Evolutionary conservation across 2,113 vertebrate genomes (phyloP), one percentile per base, ranked within the genome.

Genomic region (Indri indri): DNA sequence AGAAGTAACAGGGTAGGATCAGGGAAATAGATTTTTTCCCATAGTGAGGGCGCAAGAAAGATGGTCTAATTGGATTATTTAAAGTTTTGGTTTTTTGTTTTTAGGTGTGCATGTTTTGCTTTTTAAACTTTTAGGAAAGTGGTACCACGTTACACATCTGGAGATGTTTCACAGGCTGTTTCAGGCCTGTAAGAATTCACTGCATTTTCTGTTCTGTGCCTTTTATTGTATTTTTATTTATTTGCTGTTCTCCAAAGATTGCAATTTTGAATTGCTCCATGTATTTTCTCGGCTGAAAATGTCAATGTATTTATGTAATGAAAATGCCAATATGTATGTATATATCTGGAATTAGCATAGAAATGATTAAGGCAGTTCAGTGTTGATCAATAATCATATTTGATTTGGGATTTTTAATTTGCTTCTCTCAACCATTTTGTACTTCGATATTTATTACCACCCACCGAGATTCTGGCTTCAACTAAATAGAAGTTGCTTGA

Each of bases 321-420:
- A 91, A 97, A 97, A 91, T 68, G 50, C 59, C 88, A 54, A 90
- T 80, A 47, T 73, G 47, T 92, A 13, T 63, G 81, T 90, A 68
- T 94, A 79, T 95, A 95, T n/a, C 59, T 34, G 76, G 76, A 87
- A 93, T 98, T 96, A 98, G 90, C 91, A 73, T 59, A 94, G 87
- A 92, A 80, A 92, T 97, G 66, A 94, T 96, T 82, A 76, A 96
- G 79, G 91, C 30, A 54, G n/a, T 86, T 95, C 91, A 76, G 52
- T 63, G 45, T 70, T 94, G 95, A 94, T 98, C 97, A 85, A 96
- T 98, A 94, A 95, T 96, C 68, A 11, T 91, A 97, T 93, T 93
- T 84, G 94, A 87, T 86, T 85, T 0, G 11, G 73, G 45, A 50
- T 50, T 77, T 92, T 95, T 82, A 68, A 79, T 96, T 91, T 59